Base-by-base conservation (phyloP, 2,797 vertebrate genomes). In the Orientallactaga sibirica region DNA sequence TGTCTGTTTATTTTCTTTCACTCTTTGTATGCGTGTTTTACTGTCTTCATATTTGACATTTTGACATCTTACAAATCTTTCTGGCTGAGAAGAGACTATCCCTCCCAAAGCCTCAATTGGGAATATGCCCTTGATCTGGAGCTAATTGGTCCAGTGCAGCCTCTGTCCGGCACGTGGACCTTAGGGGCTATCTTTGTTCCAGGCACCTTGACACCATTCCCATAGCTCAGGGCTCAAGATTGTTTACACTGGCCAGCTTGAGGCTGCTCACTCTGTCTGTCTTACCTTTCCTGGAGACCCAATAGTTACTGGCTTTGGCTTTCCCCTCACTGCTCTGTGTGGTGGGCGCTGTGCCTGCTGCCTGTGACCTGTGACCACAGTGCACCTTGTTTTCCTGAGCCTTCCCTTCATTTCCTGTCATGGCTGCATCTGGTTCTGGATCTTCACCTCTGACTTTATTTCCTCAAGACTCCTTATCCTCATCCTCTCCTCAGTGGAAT, bases 61-160 rank as follows among this genome's bases (percentile, higher is more conserved):
- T 71, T 80, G 48, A 71, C 22, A 75, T 82, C 19, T 70, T 93
- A 55, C 48, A 90, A 88, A 66, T 27, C 9, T 81, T 75, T 70
- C 22, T 92, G 67, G 11, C 37, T 86, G 16, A 19, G 43, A 24
- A 66, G 48, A 70, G n/a, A 55, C 77, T 76, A 8, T 18, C 68
- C 15, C 22, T 89, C 20, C 43, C 62, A 10, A 18, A 8, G 43
- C 15, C 4, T 67, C 43, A 66, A 37, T 4, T 48, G 37, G 5
- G 41, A 89, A 52, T 19, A 18, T 78, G 22, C 7, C 41, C 76
- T 86, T 62, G 58, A 73, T 82, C 16, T 41, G 27, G 77, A 37
- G 75, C 22, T 83, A 86, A 58, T 52, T 25, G n/a, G 10, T 84
- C 3, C 22, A 43, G 19, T 67, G 58, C 27, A 27, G 61, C n/a